These are phyloP conservation scores for Periophthalmus magnuspinnatus DNA, from an alignment of 2,797 vertebrate species.

Conservation along the genomic window DNA sequence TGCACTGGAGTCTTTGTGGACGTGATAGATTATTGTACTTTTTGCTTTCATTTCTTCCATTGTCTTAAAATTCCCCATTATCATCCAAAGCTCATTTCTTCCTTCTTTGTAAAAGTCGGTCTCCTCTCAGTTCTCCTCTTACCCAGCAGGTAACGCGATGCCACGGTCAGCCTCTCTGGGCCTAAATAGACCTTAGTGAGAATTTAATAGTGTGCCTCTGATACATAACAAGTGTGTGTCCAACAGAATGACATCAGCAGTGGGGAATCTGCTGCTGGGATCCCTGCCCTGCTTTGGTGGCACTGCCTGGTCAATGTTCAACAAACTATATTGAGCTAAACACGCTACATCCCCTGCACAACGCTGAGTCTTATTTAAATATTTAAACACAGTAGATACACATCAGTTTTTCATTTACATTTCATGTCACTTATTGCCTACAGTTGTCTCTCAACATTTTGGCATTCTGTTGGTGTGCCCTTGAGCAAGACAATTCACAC, in stretches of 20 bases:
- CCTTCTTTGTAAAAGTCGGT: slow-evolving; percentile 2
- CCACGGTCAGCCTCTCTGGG: slow-evolving; percentile 64
- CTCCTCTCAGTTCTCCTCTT: slow-evolving; percentile 51
- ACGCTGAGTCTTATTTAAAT: neutral
- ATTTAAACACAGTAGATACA: neutral
- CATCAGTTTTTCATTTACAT: neutral
- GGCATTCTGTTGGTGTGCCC: neutral
- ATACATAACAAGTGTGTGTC: slow-evolving; percentile 82
- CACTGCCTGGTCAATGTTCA: slow-evolving; percentile 19
- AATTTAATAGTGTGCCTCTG: slow-evolving; percentile 84
- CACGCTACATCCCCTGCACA: neutral
- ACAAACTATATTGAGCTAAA: neutral
- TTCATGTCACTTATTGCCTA: neutral
- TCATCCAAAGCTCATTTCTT: slow-evolving; percentile 14
- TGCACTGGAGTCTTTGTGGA: slow-evolving; percentile 22
- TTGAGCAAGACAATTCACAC: neutral
- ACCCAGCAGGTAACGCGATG: slow-evolving; percentile 69
- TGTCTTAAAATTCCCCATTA: slow-evolving; percentile 7
- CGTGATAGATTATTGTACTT: slow-evolving; percentile 1
- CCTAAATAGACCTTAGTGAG: slow-evolving; percentile 80
- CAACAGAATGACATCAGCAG: slow-evolving; percentile 78
- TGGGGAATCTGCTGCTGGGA: slow-evolving; percentile 77
- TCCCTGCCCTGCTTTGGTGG: slow-evolving; percentile 58
- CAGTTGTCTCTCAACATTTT: neutral
- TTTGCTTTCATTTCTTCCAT: slow-evolving; percentile 4